Evolutionary conservation across 2,797 vertebrate genomes (phyloP), one percentile per base, ranked within the genome.

Genomic region (Tauraco hartlaubi): DNA sequence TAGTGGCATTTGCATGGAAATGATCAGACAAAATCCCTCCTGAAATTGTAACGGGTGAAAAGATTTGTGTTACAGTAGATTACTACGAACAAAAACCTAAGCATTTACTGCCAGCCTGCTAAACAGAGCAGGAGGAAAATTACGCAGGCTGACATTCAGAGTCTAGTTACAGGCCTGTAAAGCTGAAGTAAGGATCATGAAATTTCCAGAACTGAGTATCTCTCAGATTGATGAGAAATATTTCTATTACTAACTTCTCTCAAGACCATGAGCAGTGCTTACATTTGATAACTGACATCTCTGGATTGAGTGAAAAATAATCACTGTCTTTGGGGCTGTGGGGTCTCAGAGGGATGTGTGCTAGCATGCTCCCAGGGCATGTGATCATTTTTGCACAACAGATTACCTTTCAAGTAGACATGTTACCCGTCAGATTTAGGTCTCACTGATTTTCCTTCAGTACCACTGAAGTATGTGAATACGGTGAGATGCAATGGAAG

Each of bases 51-150:
- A 52, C 28, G 68, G 49, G 19, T 77, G 11, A 88, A 94, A 86
- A 89, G 31, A 76, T 62, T 92, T 71, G 73, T 82, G 55, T 88
- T 90, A 68, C 71, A 71, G 68, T 83, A 90, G 37, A 77, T 92
- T 83, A 58, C 68, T 80, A 51, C 2, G 1, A 94, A 88, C 83
- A 94, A 94, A 96, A 92, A 0, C 49, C 66, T 44, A 68, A 78
- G 48, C 18, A 23, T 79, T 82, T 94, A 69, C 41, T 91, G 85
- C 37, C 73, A 90, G 66, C 26, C 68, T 86, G 48, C 16, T 77
- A 75, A 90, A 78, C 29, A 86, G 80, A 90, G 48, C 35, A 79
- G 43, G 31, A 58, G 33, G 33, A 59, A 81, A 66, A 76, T 76
- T 37, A 55, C 2, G 0, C 46, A 77, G 51, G 14, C 46, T 84